These are phyloP conservation scores for Trichomalopsis sarcophagae DNA, from an alignment of 1,140 invertebrate genomes.

Conservation along the genomic window DNA sequence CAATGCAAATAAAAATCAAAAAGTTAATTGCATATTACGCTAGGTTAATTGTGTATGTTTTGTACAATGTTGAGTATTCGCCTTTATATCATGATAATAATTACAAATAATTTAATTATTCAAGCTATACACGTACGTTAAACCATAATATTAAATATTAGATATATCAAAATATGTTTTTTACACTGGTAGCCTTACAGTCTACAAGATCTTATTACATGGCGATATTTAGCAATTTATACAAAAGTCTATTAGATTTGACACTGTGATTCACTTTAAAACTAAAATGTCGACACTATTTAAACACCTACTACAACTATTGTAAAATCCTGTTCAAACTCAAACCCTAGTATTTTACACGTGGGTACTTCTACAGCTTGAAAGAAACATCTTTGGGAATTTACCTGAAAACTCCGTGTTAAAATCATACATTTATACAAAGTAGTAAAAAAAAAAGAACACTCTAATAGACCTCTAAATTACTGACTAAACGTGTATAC, in stretches of 20 bases:
- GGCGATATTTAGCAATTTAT: constrained; percentile 25
- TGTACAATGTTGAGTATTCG: background rate
- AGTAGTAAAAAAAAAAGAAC: background rate
- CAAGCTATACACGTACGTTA: background rate
- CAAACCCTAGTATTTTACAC: background rate
- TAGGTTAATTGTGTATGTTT: background rate
- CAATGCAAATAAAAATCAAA: background rate
- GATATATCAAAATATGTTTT: background rate
- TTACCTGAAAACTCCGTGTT: background rate
- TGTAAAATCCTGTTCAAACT: background rate
- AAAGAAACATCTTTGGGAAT: background rate
- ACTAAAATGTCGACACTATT: background rate
- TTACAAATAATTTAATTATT: background rate
- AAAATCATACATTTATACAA: background rate
- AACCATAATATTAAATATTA: background rate
- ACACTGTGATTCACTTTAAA: background rate
- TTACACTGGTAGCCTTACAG: background rate
- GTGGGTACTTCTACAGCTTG: background rate
- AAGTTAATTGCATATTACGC: background rate
- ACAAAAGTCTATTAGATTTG: constrained; percentile 9
- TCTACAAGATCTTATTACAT: constrained; percentile 2
- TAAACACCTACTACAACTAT: background rate
- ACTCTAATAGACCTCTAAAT: background rate
- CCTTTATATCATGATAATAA: background rate
- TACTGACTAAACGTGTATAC: background rate